Base-by-base conservation (phyloP, 2,113 vertebrate species). In the Danionella cerebrum region DNA sequence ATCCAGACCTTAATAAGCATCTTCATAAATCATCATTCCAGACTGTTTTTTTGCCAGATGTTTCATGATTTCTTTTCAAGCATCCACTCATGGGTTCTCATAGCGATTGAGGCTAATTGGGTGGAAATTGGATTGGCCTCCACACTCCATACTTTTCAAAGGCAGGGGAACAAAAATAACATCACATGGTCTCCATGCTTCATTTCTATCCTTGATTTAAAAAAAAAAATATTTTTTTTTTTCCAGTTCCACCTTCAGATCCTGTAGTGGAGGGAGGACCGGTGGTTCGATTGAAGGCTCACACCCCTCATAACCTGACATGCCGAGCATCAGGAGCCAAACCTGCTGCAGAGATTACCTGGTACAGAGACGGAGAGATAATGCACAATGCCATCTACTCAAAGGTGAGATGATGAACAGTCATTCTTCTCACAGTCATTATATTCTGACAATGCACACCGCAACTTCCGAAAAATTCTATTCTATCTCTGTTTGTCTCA, bases 351-450 rank as follows among this genome's bases (percentile, higher is more conserved):
- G 91, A 94, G 67, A 90, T 95, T 81, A 89, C 88, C 69, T 95
- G 92, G 92, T 93, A 93, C 78, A 82, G 89, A 65, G 90, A 94
- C 22, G 92, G 92, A 51, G 85, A 93, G 83, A 85, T 84, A 64
- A 85, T 92, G 85, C 88, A 90, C 13, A 76, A 82, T 1, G 86
- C 86, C 4, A 73, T 89, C 69, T 93, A 91, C 76, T 83, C 83
- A 52, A 92, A 95, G 91, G 93, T 95, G 71, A 82, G 66, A 25
- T 19, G 62, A 45, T 9, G 47, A 52, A 59, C 62, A 73, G n/a
- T 38, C 29, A 25, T 27, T 19, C 11, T 48, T 59, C n/a, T n/a
- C n/a, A n/a, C n/a, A n/a, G n/a, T n/a, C n/a, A n/a, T n/a, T n/a
- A n/a, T 5, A 16, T 71, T 69, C 62, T 47, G 54, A 76, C 36